These are phyloP conservation scores for Ormyrus labotus DNA, from an alignment of 2,888 invertebrate species.

Conservation along the genomic window DNA sequence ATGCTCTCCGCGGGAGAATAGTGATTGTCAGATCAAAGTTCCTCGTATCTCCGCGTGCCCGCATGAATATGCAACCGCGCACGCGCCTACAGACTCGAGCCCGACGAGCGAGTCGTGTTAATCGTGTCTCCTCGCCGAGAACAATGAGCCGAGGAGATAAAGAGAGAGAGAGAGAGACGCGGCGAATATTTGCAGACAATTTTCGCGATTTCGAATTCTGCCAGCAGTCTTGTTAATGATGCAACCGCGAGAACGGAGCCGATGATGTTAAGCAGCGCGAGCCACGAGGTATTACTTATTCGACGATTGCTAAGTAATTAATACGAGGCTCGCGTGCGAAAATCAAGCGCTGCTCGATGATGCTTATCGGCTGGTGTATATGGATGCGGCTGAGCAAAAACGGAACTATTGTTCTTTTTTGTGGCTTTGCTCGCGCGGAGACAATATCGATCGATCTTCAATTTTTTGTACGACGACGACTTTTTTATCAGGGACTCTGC, in stretches of 20 bases:
- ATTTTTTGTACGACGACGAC: too few species aligned
- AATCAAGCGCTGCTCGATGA: too few species aligned
- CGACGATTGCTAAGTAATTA: constrained; percentile 37
- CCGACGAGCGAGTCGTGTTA: constrained; percentile 4
- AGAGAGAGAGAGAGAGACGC: background rate
- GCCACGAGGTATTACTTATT: background rate
- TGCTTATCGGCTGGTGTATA: too few species aligned
- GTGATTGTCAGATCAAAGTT: constrained; percentile 51
- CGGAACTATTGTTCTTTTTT: too few species aligned
- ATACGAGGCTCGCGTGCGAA: background rate
- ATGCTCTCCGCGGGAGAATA: constrained; percentile 36
- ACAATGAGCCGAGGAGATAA: constrained; percentile 20
- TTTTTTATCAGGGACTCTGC: too few species aligned
- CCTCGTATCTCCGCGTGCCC: constrained; percentile 22
- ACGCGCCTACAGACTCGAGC: background rate
- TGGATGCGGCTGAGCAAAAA: too few species aligned
- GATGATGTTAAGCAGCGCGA: background rate
- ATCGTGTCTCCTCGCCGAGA: constrained; percentile 27
- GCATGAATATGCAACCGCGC: constrained; percentile 44
- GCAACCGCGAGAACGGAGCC: background rate
- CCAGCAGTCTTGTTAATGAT: constrained; percentile 20
- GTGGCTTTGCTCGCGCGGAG: too few species aligned
- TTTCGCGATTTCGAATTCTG: constrained; percentile 43
- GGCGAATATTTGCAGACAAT: constrained; percentile 15
- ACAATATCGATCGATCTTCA: too few species aligned